A percentile compares a stretch with the other conserved stretches of the same genome.
Evolutionary conservation across 1,140 invertebrate genomes (phyloP).

Genomic region (Chymomyza costata): DNA sequence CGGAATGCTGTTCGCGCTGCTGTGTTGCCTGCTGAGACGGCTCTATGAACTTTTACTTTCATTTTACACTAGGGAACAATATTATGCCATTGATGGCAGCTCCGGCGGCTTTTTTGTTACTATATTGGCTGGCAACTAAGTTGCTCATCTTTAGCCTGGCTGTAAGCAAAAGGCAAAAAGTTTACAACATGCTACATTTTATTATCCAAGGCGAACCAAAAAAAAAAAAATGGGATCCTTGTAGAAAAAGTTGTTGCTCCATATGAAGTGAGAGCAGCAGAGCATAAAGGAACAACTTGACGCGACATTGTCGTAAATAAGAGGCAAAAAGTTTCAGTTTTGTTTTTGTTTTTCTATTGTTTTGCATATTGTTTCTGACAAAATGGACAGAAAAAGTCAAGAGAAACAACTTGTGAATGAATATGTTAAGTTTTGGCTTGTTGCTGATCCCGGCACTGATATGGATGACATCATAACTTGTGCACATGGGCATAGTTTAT

Average conservation of each 20-base stretch:
- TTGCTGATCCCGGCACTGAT: conserved; percentile 21
- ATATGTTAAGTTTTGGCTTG: conserved; percentile 63
- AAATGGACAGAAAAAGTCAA: conserved; percentile 4
- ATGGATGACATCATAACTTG: conserved; percentile 48
- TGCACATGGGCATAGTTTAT: conserved; percentile 55
- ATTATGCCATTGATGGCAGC: conserved; percentile 40
- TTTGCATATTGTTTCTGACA: conserved; percentile 9
- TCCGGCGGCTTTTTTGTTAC: conserved; percentile 26
- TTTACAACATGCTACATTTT: conserved; percentile 66
- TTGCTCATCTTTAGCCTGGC: conserved; percentile 24
- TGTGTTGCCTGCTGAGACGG: conserved; percentile 8
- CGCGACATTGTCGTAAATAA: conserved; percentile 72
- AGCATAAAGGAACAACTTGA: conserved; percentile 43
- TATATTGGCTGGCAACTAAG: conserved; percentile 10
- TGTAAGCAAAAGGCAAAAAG: conserved; percentile 10
- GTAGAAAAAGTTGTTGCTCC: conserved; percentile 43
- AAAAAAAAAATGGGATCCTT: conserved; percentile 19
- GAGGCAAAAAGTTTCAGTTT: conserved; percentile 55
- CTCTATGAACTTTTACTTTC: conserved; percentile 59
- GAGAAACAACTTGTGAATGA: conserved; percentile 53
- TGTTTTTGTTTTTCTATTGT: conserved; percentile 27
- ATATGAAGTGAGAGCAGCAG: conserved; percentile 26
- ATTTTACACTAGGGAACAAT: conserved; percentile 60
- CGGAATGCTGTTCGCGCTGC: too few species aligned
- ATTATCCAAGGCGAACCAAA: conserved; percentile 55